phyloP scores from a whole-genome alignment of 2,797 vertebrate species.

The Choloepus didactylus region DNA sequence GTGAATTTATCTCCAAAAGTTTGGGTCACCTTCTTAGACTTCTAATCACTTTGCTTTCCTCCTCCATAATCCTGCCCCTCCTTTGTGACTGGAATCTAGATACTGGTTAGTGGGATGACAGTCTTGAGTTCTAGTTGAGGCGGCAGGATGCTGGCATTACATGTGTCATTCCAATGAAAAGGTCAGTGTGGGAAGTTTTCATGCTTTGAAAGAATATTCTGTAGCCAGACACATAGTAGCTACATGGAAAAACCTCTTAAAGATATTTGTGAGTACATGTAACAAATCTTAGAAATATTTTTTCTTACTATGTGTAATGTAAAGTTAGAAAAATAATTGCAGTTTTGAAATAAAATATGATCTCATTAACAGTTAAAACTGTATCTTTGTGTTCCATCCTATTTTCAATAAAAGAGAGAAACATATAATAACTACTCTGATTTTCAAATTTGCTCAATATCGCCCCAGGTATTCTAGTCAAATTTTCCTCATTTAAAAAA shows the following conservation, averaged over 20 bases:
- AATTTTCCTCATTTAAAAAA: slow-evolving; percentile 20
- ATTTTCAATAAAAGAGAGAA: slow-evolving; percentile 1
- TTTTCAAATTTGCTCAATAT: background rate
- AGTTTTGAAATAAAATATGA: background rate
- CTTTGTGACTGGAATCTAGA: background rate
- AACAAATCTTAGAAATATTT: background rate
- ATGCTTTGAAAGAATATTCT: background rate
- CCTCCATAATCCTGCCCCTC: background rate
- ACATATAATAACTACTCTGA: background rate
- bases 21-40: background rate
- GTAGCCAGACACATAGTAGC: background rate
- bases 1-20: background rate
- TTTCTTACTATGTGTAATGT: background rate
- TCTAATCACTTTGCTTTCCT: background rate
- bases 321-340: slow-evolving; percentile 24
- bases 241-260: background rate
- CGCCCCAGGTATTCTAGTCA: background rate
- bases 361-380: background rate
- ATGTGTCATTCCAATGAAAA: background rate
- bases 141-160: background rate
- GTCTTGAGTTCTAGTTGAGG: background rate
- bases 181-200: background rate
- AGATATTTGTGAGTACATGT: background rate
- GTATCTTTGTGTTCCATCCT: background rate
- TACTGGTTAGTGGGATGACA: background rate